Base-by-base conservation (phyloP, 1,140 invertebrate genomes). In the Zaprionus africanus region DNA sequence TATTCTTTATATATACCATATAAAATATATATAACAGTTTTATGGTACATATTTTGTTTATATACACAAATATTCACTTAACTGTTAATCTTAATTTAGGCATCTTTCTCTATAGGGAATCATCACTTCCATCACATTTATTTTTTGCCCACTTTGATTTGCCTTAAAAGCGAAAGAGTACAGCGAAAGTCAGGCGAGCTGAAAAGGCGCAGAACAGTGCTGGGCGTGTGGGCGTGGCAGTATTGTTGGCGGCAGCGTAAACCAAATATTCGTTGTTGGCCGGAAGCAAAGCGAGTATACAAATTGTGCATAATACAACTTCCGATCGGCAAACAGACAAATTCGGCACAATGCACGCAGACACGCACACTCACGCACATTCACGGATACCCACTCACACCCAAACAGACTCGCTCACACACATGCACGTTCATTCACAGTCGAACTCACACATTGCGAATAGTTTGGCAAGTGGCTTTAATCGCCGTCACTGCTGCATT, bases 221-320 rank as follows among this genome's bases (percentile, higher is more conserved):
- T 41, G 62, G 17, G 22, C 22, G 3, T 1, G 36, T 60, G 12
- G 38, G 24, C 24, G n/a, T 63, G 5, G 31, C 19, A 51, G 43
- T 61, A n/a, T 59, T 22, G 15, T 74, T 49, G 26, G 53, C 22
- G 61, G 60, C 41, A 63, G 66, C 61, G 76, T 70, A 75, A 70
- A 75, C 65, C 76, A 76, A 76, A 66, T 70, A 76, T 70, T 51
- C 58, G 46, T 56, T 61, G 46, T 60, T 57, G 41, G 66, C 76
- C 72, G 61, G 76, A 76, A 76, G 67, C 73, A 19, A 1, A 64
- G 46, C 46, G 28, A 26, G 66, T 63, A 64, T 72, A 76, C 67
- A 72, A 79, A 79, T 79, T 76, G 73, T 64, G 74, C 67, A 68
- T 76, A 76, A 82, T 82, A 66, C 76, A 86, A 80, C 81, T 76